These are phyloP conservation scores for Montipora sp. DNA, from an alignment of 64 coral and sea anemone genomes.

Conservation along the genomic window DNA sequence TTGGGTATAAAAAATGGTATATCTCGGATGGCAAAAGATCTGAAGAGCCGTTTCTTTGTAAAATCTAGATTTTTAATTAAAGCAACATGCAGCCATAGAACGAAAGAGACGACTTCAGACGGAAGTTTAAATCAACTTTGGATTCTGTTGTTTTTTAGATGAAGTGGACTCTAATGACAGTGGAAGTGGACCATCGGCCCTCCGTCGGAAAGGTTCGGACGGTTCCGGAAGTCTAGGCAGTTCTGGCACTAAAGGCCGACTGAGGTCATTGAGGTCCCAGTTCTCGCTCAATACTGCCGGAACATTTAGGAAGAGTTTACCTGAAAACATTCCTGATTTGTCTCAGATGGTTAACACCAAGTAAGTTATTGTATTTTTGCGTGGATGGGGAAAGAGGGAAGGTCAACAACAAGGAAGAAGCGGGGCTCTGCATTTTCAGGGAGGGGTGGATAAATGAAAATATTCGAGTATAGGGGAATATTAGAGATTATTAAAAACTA, in stretches of 20 bases:
- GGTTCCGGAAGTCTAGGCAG: conserved; percentile 91
- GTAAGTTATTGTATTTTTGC: not conserved
- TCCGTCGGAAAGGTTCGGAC: conserved; percentile 83
- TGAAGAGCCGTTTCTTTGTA: too few species aligned
- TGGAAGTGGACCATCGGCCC: conserved; percentile 72
- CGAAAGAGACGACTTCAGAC: too few species aligned
- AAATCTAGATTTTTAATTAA: too few species aligned
- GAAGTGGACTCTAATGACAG: conserved; percentile 87
- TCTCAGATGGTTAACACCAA: conserved; percentile 31
- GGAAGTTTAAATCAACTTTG: too few species aligned
- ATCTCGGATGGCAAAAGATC: too few species aligned
- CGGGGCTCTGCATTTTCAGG: too few species aligned
- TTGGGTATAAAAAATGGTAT: too few species aligned
- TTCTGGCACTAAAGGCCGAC: conserved; percentile 65
- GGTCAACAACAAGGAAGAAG: not conserved
- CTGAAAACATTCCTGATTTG: conserved; percentile 75
- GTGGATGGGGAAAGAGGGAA: not conserved
- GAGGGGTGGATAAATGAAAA: too few species aligned
- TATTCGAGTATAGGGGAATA: too few species aligned
- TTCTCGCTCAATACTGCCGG: conserved; percentile 76
- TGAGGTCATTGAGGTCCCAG: conserved; percentile 78
- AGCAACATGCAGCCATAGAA: too few species aligned
- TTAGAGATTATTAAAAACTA: too few species aligned
- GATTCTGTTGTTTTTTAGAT: conserved; percentile 37
- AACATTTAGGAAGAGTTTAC: conserved; percentile 77